These are phyloP conservation scores for Daphoenositta chrysoptera DNA, from an alignment of 2,113 vertebrate genomes.

Conservation along the genomic window DNA sequence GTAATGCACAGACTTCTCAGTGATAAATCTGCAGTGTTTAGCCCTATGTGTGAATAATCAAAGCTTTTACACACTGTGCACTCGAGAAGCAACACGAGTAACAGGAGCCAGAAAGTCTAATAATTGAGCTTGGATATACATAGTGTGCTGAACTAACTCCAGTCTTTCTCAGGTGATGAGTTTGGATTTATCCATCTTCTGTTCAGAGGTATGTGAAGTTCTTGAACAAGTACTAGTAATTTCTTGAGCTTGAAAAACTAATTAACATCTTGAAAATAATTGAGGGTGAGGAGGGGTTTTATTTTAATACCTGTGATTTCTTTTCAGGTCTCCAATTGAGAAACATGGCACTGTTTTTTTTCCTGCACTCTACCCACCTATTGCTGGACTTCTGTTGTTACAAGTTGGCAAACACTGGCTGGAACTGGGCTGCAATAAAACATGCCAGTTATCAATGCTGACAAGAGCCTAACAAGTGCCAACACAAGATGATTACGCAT, in stretches of 20 bases:
- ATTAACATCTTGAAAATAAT: background rate
- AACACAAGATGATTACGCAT: slow-evolving; percentile 86
- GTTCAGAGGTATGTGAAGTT: slow-evolving; percentile 20
- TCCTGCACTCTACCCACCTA: slow-evolving; percentile 94
- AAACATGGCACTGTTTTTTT: slow-evolving; percentile 94
- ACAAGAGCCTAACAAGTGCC: slow-evolving; percentile 94
- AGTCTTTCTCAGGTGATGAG: slow-evolving; percentile 16
- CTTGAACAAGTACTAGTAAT: background rate
- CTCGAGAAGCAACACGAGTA: background rate
- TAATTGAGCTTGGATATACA: background rate
- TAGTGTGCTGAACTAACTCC: background rate
- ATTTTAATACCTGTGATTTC: slow-evolving; percentile 32
- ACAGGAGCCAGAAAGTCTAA: background rate
- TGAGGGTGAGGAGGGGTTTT: background rate
- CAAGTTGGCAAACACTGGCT: slow-evolving; percentile 90
- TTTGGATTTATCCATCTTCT: slow-evolving; percentile 2
- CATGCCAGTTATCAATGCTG: slow-evolving; percentile 88
- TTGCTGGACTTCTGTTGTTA: slow-evolving; percentile 90
- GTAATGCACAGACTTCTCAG: background rate
- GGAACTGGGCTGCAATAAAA: slow-evolving; percentile 93
- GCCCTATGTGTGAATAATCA: background rate
- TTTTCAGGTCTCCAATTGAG: slow-evolving; percentile 91
- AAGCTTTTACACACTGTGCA: background rate
- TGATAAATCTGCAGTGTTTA: background rate
- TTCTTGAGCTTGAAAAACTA: background rate